A percentile compares a stretch with the other conserved stretches of the same genome.
These are phyloP conservation scores for Epinephelus coioides DNA, from an alignment of 2,797 vertebrate species.

Conservation along the genomic window DNA sequence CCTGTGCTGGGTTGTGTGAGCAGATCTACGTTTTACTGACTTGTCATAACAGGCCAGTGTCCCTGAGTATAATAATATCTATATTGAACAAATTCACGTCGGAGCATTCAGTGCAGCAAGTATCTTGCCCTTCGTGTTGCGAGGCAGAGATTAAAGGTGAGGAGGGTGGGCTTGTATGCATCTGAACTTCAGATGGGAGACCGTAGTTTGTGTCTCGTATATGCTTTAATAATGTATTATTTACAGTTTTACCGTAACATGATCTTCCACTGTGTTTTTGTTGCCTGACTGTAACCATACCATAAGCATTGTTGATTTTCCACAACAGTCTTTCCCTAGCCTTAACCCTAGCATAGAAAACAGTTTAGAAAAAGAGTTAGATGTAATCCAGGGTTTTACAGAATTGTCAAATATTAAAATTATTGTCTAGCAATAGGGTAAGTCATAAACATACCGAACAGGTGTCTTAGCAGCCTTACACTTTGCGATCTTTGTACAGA, in stretches of 20 bases:
- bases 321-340: neutral
- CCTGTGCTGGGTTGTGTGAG: neutral
- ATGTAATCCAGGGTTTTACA: neutral
- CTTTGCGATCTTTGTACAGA: neutral
- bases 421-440: neutral
- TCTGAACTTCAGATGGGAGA: too few species aligned
- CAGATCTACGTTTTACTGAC: neutral
- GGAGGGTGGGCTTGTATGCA: neutral
- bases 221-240: too few species aligned
- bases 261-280: too few species aligned
- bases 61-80: neutral
- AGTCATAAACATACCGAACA: neutral
- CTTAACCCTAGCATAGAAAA: neutral
- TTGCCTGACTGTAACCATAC: neutral
- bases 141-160: neutral
- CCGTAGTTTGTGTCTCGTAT: too few species aligned
- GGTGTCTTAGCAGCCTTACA: neutral
- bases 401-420: neutral
- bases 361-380: too few species aligned
- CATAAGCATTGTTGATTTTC: neutral
- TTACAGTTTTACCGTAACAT: too few species aligned
- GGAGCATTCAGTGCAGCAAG: neutral
- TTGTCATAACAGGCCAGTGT: neutral
- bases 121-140: neutral
- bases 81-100: constrained; percentile 3